Conservation (phyloP, 2,797 vertebrate genomes). For the Sciurus vulgaris region DNA sequence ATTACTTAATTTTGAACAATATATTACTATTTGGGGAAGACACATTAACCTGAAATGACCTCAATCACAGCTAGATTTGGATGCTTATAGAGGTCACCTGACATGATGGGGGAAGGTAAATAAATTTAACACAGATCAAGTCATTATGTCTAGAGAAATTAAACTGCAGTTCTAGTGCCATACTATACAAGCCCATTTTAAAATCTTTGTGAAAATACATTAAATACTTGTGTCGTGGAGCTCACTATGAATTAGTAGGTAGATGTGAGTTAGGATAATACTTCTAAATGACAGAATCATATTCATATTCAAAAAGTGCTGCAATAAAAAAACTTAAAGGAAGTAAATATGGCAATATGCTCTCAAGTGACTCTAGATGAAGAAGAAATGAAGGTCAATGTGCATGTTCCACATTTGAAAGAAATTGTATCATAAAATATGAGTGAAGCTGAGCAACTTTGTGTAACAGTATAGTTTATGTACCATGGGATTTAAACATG, state of each 20-base stretch:
- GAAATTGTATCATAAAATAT: background rate
- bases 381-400: conserved; percentile 29
- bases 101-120: conserved; percentile 11
- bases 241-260: background rate
- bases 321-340: background rate
- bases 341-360: background rate
- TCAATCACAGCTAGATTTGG: conserved; percentile 72
- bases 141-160: conserved; percentile 56
- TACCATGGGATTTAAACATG: background rate
- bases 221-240: background rate
- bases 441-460: conserved; percentile 2
- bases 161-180: background rate
- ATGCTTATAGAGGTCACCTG: conserved; percentile 52
- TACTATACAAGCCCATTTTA: background rate
- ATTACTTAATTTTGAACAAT: conserved; percentile 65
- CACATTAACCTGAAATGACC: conserved; percentile 69
- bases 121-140: conserved; percentile 48
- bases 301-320: background rate
- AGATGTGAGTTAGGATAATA: background rate
- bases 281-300: background rate
- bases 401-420: background rate
- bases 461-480: background rate
- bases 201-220: conserved; percentile 12
- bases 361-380: conserved; percentile 35
- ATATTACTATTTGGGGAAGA: conserved; percentile 68